Percentiles rank a stretch among this genome's conserved stretches.
phyloP scores from a whole-genome alignment of 2,113 vertebrate genomes.

The Dascyllus trimaculatus region DNA sequence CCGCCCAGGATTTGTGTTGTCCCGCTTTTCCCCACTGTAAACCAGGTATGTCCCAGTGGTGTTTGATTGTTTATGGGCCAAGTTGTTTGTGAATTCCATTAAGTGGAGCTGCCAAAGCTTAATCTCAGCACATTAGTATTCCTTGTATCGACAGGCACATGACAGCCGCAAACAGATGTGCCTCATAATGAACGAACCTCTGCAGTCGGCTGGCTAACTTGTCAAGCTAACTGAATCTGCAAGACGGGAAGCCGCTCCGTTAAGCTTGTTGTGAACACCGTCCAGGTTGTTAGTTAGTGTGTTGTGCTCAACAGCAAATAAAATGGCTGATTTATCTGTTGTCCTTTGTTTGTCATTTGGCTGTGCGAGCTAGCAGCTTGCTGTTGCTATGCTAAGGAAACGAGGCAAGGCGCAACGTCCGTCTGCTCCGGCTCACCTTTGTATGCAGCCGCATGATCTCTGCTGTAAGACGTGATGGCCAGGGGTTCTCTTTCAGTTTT shows the following conservation, averaged over 20 bases:
- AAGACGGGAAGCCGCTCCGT: neutral
- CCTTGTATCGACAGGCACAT: constrained; percentile 19
- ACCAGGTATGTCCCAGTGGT: too few species aligned
- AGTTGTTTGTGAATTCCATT: neutral
- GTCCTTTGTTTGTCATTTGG: constrained; percentile 55
- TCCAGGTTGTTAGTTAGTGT: neutral
- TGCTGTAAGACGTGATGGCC: neutral
- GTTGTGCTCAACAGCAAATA: neutral
- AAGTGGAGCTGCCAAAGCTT: fast-evolving
- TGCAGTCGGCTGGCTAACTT: constrained; percentile 15
- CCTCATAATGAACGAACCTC: constrained; percentile 41
- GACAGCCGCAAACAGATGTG: constrained; percentile 12
- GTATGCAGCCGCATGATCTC: neutral
- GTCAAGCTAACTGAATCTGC: too few species aligned
- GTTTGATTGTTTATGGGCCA: too few species aligned
- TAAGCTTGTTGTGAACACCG: neutral
- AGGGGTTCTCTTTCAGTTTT: neutral
- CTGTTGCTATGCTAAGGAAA: constrained; percentile 57
- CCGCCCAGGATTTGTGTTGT: too few species aligned
- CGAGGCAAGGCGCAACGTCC: neutral
- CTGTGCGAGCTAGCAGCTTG: constrained; percentile 23
- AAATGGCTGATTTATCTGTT: constrained; percentile 37
- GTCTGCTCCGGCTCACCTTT: neutral
- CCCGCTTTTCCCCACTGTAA: too few species aligned
- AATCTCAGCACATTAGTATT: neutral